A percentile compares a stretch with the other conserved stretches of the same genome.
Evolutionary conservation across 2,888 invertebrate genomes (phyloP).

Genomic region (Andrena hattorfiana): DNA sequence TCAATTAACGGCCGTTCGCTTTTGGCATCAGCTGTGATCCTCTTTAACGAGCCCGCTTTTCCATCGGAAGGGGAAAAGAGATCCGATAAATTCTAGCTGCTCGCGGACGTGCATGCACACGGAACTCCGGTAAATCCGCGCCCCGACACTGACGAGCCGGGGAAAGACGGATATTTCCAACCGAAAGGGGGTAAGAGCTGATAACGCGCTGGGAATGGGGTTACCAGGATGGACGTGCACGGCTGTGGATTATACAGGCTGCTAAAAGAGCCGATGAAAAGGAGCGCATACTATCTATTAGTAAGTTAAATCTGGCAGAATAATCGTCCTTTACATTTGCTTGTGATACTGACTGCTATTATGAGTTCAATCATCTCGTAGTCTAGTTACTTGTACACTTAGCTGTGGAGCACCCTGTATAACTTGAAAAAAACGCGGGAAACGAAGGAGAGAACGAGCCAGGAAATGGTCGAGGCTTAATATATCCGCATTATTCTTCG

Average conservation of each 20-base stretch:
- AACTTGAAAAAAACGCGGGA: constrained; percentile 23
- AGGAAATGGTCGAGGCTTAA: constrained; percentile 49
- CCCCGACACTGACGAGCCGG: constrained; percentile 44
- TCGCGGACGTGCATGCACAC: constrained; percentile 13
- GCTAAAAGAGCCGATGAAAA: no score
- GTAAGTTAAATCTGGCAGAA: no score
- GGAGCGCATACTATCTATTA: no score
- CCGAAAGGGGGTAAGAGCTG: constrained; percentile 46
- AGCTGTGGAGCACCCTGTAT: constrained; percentile 2
- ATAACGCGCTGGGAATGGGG: constrained; percentile 54
- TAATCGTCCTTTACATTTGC: no score
- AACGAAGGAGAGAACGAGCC: neutral
- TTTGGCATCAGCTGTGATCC: constrained; percentile 26
- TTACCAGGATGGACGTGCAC: constrained; percentile 44
- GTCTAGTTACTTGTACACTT: no score
- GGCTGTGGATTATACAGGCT: constrained; percentile 27
- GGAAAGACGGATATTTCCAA: constrained; percentile 56
- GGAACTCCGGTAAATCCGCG: constrained; percentile 53
- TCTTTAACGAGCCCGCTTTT: constrained; percentile 41
- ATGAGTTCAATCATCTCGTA: no score
- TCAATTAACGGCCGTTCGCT: constrained; percentile 60
- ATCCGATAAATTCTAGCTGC: constrained; percentile 60
- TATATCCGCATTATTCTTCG: constrained; percentile 75
- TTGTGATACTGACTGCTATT: no score
- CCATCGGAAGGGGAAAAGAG: neutral